A percentile compares a stretch with the other conserved stretches of the same genome.
These are phyloP conservation scores for Rhyacichthys aspro DNA, from an alignment of 2,797 vertebrate genomes.

Conservation along the genomic window DNA sequence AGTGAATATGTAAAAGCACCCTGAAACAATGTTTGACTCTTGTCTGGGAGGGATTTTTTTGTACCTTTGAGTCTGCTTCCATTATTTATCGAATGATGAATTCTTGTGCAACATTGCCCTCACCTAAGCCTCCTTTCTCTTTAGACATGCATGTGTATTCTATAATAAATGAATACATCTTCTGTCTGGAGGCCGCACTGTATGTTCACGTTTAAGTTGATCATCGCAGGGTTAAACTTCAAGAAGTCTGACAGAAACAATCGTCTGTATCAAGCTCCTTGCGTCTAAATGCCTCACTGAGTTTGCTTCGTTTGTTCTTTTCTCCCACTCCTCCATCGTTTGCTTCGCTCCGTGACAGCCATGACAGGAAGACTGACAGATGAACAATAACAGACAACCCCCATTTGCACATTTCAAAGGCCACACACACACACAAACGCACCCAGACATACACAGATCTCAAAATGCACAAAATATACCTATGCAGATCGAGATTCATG, in stretches of 20 bases:
- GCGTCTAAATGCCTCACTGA: conserved; percentile 30
- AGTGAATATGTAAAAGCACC: conserved; percentile 9
- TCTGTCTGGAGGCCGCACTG: neutral
- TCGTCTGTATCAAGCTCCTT: conserved; percentile 39
- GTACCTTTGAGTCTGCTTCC: conserved; percentile 12
- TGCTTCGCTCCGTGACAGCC: conserved; percentile 39
- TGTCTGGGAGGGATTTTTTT: conserved; percentile 37
- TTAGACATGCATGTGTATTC: conserved; percentile 3
- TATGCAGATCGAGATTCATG: conserved; percentile 11
- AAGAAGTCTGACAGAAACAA: conserved; percentile 27
- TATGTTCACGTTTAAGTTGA: conserved; percentile 10
- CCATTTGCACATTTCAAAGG: conserved; percentile 60
- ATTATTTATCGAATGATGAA: conserved; percentile 41
- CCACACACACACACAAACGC: conserved; percentile 35
- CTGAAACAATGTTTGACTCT: conserved; percentile 66
- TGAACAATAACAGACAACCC: conserved; percentile 60
- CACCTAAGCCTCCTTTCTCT: conserved; percentile 1
- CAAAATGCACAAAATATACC: conserved; percentile 5
- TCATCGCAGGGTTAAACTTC: conserved; percentile 15
- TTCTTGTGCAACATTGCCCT: conserved; percentile 13
- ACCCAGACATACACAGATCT: conserved; percentile 23
- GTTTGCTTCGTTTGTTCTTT: conserved; percentile 33
- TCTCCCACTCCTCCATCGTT: conserved; percentile 41
- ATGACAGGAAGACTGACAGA: conserved; percentile 62
- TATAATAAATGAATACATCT: conserved; percentile 18